phyloP scores from a whole-genome alignment of 1,140 invertebrate species.

The Ceratina calcarata region DNA sequence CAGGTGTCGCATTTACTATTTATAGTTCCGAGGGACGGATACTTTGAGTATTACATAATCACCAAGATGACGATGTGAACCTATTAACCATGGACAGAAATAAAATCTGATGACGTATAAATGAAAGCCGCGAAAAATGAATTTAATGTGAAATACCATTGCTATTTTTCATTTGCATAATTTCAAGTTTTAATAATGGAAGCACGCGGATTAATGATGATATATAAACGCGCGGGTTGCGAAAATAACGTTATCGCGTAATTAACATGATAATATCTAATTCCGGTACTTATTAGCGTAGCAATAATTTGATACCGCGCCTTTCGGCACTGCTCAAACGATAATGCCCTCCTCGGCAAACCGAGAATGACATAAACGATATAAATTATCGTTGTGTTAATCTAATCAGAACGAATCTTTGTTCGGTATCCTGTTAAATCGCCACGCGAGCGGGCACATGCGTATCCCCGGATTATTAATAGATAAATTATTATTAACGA shows the following conservation, averaged over 20 bases:
- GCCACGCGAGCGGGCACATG: background rate
- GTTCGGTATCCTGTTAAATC: background rate
- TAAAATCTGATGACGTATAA: too few species aligned
- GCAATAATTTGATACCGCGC: background rate
- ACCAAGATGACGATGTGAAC: too few species aligned
- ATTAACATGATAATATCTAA: background rate
- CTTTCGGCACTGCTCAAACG: background rate
- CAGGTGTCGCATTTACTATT: too few species aligned
- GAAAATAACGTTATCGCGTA: background rate
- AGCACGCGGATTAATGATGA: background rate
- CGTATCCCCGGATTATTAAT: background rate
- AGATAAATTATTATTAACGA: constrained; percentile 38
- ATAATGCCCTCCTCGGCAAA: background rate
- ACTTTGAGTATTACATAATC: too few species aligned
- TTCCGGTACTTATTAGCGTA: too few species aligned
- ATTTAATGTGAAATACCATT: too few species aligned
- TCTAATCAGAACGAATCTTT: background rate
- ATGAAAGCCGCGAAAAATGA: too few species aligned
- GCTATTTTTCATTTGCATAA: too few species aligned
- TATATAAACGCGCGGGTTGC: background rate
- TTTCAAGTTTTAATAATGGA: too few species aligned
- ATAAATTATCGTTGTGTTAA: background rate
- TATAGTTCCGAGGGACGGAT: too few species aligned
- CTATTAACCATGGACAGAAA: too few species aligned
- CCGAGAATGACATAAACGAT: background rate